Conservation (phyloP, 2,888 invertebrate genomes). For the Drosophila putrida region DNA sequence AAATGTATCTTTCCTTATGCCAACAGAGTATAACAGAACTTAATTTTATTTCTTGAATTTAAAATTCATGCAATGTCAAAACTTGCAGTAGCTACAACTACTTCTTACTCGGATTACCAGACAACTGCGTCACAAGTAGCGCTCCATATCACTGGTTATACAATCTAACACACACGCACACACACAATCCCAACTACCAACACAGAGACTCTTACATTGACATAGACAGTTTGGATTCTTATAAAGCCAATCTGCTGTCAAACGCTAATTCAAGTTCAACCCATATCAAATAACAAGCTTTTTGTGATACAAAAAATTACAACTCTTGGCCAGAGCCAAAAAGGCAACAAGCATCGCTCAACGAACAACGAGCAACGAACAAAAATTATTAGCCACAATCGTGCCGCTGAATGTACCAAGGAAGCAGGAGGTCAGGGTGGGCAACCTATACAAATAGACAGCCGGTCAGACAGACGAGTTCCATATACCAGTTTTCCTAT, state of each 20-base stretch:
- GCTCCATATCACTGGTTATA: constrained; percentile 44
- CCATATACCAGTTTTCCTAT: constrained; percentile 71
- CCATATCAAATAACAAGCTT: constrained; percentile 78
- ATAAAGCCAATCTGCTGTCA: constrained; percentile 75
- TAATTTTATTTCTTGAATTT: background rate
- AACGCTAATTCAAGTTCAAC: constrained; percentile 80
- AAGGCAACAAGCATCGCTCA: constrained; percentile 51
- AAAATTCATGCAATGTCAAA: background rate
- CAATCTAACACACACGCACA: constrained; percentile 33
- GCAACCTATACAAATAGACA: constrained; percentile 44
- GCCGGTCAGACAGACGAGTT: constrained; percentile 20
- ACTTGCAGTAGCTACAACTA: constrained; percentile 28
- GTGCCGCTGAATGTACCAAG: constrained; percentile 60
- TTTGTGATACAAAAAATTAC: constrained; percentile 65
- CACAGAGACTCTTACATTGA: constrained; percentile 31
- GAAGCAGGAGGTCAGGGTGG: constrained; percentile 78
- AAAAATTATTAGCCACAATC: constrained; percentile 70
- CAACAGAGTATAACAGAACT: background rate
- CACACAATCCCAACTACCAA: constrained; percentile 18
- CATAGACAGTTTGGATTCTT: constrained; percentile 62
- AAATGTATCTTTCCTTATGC: no score
- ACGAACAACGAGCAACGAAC: constrained; percentile 47
- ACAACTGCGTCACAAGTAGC: constrained; percentile 56
- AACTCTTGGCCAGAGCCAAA: constrained; percentile 61
- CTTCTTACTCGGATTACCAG: constrained; percentile 53